Conservation (phyloP, 2,113 vertebrate species). For the Podarcis raffonei region DNA sequence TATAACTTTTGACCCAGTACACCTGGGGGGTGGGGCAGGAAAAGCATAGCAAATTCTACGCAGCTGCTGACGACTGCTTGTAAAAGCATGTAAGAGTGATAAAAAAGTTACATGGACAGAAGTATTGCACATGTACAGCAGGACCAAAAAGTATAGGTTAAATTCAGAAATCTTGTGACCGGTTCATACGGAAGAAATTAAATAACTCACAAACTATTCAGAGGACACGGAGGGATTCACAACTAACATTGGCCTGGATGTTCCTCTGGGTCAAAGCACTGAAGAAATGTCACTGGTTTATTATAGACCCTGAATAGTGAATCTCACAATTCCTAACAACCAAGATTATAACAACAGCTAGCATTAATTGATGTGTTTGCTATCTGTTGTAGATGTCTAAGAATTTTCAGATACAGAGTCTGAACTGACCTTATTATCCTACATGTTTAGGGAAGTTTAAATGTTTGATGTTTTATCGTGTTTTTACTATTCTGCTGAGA, state of each 20-base stretch:
- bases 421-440: background rate
- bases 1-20: background rate
- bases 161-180: background rate
- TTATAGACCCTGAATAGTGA: background rate
- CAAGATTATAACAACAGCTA: background rate
- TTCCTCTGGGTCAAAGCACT: background rate
- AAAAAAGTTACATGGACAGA: background rate
- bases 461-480: no score
- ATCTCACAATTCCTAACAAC: fast-evolving
- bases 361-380: no score
- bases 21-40: background rate
- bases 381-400: background rate
- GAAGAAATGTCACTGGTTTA: background rate
- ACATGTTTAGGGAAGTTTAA: no score
- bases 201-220: background rate
- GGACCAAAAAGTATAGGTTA: background rate
- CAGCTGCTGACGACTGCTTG: background rate
- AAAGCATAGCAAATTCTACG: background rate
- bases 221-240: background rate
- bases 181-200: background rate
- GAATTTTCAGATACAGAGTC: background rate
- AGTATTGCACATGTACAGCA: background rate
- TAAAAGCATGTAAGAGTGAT: background rate
- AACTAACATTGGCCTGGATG: background rate
- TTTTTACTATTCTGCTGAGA: no score